Evolutionary conservation across 2,888 invertebrate species (phyloP), one percentile per base, ranked within the genome.

Genomic region (Bedellia somnulentella): DNA sequence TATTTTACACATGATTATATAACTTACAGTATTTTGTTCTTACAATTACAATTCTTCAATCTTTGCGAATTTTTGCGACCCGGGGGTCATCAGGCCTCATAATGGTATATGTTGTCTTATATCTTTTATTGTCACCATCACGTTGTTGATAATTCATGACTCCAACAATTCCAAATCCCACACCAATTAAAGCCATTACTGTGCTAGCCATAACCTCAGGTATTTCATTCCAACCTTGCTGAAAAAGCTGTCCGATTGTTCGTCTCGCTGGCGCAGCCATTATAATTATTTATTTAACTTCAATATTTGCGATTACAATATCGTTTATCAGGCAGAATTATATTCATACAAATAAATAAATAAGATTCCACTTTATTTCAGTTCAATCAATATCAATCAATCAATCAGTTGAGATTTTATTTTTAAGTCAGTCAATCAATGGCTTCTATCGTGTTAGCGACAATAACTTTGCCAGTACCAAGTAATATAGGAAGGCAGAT

Each of bases 81-180:
- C 71, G 70, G 2, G 86, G 86, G 49, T 87, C 86, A 42, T 86
- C 85, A 9, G 85, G 78, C 36, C 87, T 77, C 57, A 82, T 77
- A 5, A 87, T 79, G 18, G 82, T 78, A 48, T 82, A 85, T 12
- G 66, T 57, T 22, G 57, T 45, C 54, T 85, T 87, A 57, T 85
- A 86, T 46, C 76, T 78, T 37, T 80, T 77, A 45, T 86, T 85
- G 46, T 86, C 83, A 30, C 83, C 82, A 47, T 85, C 84, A 22
- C 68, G 77, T 35, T 67, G 59, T 13, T 63, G 47, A 41, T 85
- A 81, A 21, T 70, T 77, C 35, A 57, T 54, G 27, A 77, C 40
- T 2, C 79, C 81, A 21, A 64, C 27, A 12, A 49, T 47, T 11
- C 70, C 73, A 35, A 84, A 39, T 5, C 56, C 79, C 3, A 82